Percentiles rank a stretch among this genome's conserved stretches.
Conservation (phyloP, 2,888 invertebrate genomes). For the Erynnis tages region DNA sequence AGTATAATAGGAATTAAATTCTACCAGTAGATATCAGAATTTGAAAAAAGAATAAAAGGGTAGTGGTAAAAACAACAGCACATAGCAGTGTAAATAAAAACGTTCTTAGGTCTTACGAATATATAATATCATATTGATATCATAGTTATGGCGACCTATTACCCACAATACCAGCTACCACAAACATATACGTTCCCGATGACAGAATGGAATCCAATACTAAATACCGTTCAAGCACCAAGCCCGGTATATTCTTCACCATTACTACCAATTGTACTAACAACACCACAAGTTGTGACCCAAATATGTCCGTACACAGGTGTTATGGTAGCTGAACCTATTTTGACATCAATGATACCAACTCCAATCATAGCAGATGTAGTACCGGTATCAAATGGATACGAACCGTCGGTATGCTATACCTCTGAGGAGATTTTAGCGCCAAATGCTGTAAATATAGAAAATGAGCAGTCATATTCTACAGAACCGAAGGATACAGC, state of each 20-base stretch:
- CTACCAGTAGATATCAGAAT: too few species aligned
- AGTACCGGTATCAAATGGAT: constrained; percentile 8
- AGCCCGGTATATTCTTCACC: constrained; percentile 30
- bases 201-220: constrained; percentile 39
- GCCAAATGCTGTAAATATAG: constrained; percentile 5
- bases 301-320: constrained; percentile 36
- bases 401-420: constrained; percentile 14
- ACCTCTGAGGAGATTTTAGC: constrained; percentile 17
- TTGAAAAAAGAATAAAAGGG: too few species aligned
- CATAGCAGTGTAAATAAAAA: too few species aligned
- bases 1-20: too few species aligned
- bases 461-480: constrained; percentile 12
- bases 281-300: constrained; percentile 33
- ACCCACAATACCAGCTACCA: constrained; percentile 33
- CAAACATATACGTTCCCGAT: constrained; percentile 32
- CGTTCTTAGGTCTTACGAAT: too few species aligned
- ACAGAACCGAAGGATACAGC: neutral
- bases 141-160: constrained; percentile 33
- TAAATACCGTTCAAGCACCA: constrained; percentile 30
- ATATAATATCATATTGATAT: too few species aligned
- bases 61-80: too few species aligned
- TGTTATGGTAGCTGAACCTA: constrained; percentile 25
- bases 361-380: constrained; percentile 24
- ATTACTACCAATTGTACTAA: constrained; percentile 35
- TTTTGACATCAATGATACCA: constrained; percentile 26